Base-by-base conservation (phyloP, 2,113 vertebrate species). In the Leiothrix lutea region DNA sequence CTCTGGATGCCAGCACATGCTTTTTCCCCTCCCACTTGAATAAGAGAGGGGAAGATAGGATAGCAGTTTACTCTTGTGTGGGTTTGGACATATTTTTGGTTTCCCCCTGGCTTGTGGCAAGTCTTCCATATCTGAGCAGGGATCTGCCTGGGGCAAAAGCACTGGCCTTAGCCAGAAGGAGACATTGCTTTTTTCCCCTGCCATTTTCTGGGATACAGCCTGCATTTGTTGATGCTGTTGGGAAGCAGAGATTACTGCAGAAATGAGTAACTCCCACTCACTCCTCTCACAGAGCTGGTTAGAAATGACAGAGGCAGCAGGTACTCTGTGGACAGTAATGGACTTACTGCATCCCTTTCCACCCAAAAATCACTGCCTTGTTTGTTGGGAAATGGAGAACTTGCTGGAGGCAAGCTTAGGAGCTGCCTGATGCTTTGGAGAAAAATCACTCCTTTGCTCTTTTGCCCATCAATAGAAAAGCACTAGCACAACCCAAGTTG, bases 231-330 rank as follows among this genome's bases (percentile, higher is more conserved):
- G 90, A 72, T 88, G 84, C 70, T 86, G 70, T 94, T 80, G 71
- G 83, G 86, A 95, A 95, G 90, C 26, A 51, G 71, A 78, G 83
- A 91, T 94, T 95, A 77, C 66, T 87, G 73, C 83, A 95, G 73
- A 83, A 95, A 91, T 28, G 9, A 94, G 80, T 80, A 57, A 85
- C 89, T 82, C 91, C 91, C 70, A 92, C 92, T 94, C 87, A 36
- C 36, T 95, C 74, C 86, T 88, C 73, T 75, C 82, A 72, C 1
- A 8, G 74, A 56, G 31, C 93, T 67, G 64, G 74, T 77, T 88
- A 67, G 91, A 93, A 97, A 86, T 26, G 57, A 91, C 67, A 79
- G 71, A 40, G 95, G 71, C 69, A 91, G 94, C 47, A 83, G 84
- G 92, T 87, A 73, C 74, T 61, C 69, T 51, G 47, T 75, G 94